Conservation (phyloP, 2,888 invertebrate genomes). For the Lithosia quadra region DNA sequence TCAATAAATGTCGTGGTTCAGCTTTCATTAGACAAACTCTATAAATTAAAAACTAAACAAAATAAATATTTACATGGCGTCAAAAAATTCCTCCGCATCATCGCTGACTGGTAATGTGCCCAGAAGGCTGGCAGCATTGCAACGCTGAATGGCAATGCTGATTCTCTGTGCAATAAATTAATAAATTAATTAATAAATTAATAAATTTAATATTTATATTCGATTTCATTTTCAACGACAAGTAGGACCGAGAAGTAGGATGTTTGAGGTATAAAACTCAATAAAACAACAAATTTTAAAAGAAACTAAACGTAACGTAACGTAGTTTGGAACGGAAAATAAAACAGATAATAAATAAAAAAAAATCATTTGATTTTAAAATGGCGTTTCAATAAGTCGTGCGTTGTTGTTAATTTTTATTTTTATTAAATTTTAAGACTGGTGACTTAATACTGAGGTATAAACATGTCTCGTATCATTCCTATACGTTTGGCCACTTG, state of each 20-base stretch:
- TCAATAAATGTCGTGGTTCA: too few species aligned
- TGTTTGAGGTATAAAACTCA: too few species aligned
- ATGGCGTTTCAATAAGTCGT: conserved; percentile 81
- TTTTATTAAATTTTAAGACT: conserved; percentile 76
- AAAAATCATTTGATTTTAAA: conserved; percentile 61
- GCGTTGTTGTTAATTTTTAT: conserved; percentile 73
- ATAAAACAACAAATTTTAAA: neutral
- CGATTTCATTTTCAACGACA: neutral
- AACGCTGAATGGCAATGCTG: too few species aligned
- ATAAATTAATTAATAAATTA: too few species aligned
- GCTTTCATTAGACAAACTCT: too few species aligned
- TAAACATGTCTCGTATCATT: conserved; percentile 35
- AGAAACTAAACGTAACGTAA: conserved; percentile 51
- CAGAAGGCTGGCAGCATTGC: too few species aligned
- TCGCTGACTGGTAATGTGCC: too few species aligned
- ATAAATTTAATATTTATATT: neutral
- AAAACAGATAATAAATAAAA: conserved; percentile 23
- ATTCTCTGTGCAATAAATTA: too few species aligned
- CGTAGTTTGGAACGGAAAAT: conserved; percentile 32
- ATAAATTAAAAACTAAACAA: too few species aligned
- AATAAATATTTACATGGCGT: too few species aligned
- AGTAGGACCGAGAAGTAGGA: too few species aligned
- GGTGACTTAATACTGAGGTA: conserved; percentile 76
- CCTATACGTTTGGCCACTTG: neutral
- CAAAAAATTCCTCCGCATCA: too few species aligned